phyloP scores from a whole-genome alignment of 2,797 vertebrate genomes.

The Neopelma chrysocephalum region DNA sequence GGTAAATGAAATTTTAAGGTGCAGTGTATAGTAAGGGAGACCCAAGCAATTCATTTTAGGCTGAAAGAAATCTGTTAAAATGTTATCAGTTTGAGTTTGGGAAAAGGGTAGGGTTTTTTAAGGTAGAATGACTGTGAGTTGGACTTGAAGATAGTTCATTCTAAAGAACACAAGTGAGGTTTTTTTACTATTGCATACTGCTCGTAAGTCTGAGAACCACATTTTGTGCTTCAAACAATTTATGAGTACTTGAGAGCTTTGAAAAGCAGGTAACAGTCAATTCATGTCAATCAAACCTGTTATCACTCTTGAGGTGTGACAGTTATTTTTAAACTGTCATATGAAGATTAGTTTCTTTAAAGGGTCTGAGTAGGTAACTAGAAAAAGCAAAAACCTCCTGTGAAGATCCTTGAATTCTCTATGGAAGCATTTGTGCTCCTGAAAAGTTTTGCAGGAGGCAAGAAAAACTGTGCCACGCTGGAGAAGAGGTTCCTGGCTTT shows the following conservation, averaged over 20 bases:
- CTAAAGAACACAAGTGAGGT: not conserved
- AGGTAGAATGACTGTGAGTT: not conserved
- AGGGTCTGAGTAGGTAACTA: not conserved
- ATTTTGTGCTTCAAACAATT: not conserved
- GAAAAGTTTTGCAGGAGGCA: not conserved
- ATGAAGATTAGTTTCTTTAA: not conserved
- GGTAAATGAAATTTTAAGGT: not conserved
- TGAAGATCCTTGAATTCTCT: not conserved
- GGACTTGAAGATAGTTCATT: not conserved
- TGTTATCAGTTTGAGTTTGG: not conserved
- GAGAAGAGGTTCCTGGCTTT: not conserved
- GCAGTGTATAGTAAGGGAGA: not conserved
- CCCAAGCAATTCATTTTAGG: not conserved
- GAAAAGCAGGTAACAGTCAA: not conserved
- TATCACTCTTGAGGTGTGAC: not conserved
- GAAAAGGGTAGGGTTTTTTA: not conserved
- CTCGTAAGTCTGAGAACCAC: not conserved
- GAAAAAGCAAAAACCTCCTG: not conserved
- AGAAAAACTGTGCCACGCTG: fast-evolving
- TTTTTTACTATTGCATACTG: not conserved
- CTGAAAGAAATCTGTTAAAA: not conserved
- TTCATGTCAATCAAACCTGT: not conserved
- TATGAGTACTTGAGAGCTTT: not conserved
- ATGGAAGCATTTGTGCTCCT: not conserved
- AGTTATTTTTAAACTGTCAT: not conserved